Base-by-base conservation (phyloP, 2,797 vertebrate genomes). In the Salarias fasciatus region DNA sequence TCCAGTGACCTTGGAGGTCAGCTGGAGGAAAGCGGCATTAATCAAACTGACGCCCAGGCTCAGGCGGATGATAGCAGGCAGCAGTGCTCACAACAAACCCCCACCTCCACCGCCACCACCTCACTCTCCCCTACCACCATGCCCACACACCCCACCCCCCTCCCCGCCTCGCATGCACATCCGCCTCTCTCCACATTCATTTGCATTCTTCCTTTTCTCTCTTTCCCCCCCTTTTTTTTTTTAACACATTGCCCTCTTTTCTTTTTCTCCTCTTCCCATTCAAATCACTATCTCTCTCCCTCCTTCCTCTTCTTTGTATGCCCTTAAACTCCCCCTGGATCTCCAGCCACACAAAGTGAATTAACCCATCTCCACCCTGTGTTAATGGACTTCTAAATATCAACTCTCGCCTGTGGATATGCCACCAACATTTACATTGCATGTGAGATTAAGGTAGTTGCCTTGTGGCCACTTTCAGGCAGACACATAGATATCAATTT, bases 371-470 rank as follows among this genome's bases (percentile, higher is more conserved):
- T 79, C 73, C 67, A 61, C 77, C 88, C 79, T 61, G 54, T 80
- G 77, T 86, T 92, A 91, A 91, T 92, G 86, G 83, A 90, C 88
- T 90, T 86, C 84, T 88, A 90, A 93, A 92, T 90, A 91, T 84
- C 90, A 92, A 58, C 71, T 61, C 48, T 79, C 63, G 86, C 89
- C 89, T 78, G 60, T 80, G 85, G 88, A 87, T 77, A 84, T 73
- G 74, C 85, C 66, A 72, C 75, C 85, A 86, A 87, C 86, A 86
- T 89, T 88, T 81, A 86, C 78, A 86, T 72, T 65, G 65, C 52
- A 81, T 65, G 58, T 67, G 60, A 35, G 75, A 89, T 88, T 77
- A 75, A 82, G 69, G 77, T 58, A 57, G 71, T 67, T 74, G 80
- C 82, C 87, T 86, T 69, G 75, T 44, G 75, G 82, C 84, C 67